Percentiles rank a stretch among this genome's conserved stretches.
phyloP scores from a whole-genome alignment of 2,888 invertebrate species.

The Peribatodes rhomboidaria region DNA sequence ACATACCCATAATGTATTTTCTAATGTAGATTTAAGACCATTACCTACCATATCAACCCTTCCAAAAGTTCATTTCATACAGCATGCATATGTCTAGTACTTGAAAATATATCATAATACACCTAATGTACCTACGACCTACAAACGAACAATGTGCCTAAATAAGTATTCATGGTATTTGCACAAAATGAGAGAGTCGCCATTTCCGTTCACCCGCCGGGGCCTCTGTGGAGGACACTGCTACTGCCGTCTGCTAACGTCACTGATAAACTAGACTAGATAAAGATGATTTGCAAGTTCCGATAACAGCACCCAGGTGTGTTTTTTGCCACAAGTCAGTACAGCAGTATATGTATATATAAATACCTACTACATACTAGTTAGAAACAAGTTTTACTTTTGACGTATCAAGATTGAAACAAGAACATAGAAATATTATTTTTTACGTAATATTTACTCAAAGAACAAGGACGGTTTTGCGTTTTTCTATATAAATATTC shows the following conservation, averaged over 20 bases:
- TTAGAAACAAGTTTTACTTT: slow-evolving; percentile 3
- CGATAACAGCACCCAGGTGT: slow-evolving; percentile 25
- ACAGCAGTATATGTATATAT: too few species aligned
- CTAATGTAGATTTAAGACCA: too few species aligned
- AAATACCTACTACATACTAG: not conserved
- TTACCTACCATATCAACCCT: too few species aligned
- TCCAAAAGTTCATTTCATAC: not conserved
- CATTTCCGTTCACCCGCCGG: slow-evolving; percentile 42
- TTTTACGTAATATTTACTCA: too few species aligned
- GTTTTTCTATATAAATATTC: slow-evolving; percentile 4
- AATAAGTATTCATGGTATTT: not conserved
- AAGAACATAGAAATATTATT: too few species aligned
- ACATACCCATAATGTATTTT: too few species aligned
- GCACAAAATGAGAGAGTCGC: slow-evolving; percentile 13
- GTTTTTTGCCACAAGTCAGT: slow-evolving; percentile 5
- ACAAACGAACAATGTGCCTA: too few species aligned
- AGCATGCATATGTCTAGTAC: too few species aligned
- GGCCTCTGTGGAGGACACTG: slow-evolving; percentile 49
- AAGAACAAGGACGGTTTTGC: not conserved
- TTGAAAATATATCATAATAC: too few species aligned
- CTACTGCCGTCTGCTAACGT: slow-evolving; percentile 40
- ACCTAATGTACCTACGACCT: too few species aligned
- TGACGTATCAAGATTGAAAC: not conserved
- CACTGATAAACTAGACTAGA: slow-evolving; percentile 47
- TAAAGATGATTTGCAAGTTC: slow-evolving; percentile 48